These are phyloP conservation scores for Amphipoea oculea DNA, from an alignment of 2,888 invertebrate species.

Conservation along the genomic window DNA sequence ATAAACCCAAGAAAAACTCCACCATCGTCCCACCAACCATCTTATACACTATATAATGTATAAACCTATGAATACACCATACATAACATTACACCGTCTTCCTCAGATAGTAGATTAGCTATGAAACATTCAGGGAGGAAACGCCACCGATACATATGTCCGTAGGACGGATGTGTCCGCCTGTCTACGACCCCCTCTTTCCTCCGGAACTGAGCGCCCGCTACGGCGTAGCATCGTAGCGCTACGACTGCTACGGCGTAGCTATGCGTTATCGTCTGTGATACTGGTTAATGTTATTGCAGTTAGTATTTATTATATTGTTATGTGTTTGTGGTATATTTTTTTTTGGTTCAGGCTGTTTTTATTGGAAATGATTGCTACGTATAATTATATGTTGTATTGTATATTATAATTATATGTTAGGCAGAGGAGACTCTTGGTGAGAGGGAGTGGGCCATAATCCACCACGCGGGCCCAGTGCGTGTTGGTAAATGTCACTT, in stretches of 20 bases:
- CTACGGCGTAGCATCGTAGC: slow-evolving; percentile 65
- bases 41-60: slow-evolving; percentile 23
- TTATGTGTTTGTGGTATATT: background rate
- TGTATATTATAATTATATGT: too few relatives aligned
- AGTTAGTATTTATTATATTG: slow-evolving; percentile 34
- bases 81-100: slow-evolving; percentile 48
- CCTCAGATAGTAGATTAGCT: slow-evolving; percentile 65
- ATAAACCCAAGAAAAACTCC: background rate
- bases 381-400: too few relatives aligned
- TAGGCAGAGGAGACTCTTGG: too few relatives aligned
- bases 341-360: too few relatives aligned
- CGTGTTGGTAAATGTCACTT: too few relatives aligned
- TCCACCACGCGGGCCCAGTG: too few relatives aligned
- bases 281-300: slow-evolving; percentile 27
- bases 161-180: slow-evolving; percentile 79
- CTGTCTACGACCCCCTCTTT: slow-evolving; percentile 79
- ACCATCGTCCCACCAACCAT: background rate
- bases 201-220: slow-evolving; percentile 73
- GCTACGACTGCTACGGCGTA: slow-evolving; percentile 36
- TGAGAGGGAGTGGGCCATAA: too few relatives aligned
- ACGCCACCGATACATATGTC: slow-evolving; percentile 72
- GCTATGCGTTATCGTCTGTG: slow-evolving; percentile 47
- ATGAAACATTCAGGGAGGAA: slow-evolving; percentile 71
- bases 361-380: too few relatives aligned
- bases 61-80: slow-evolving; percentile 41